Evolutionary conservation across 2,888 invertebrate species (phyloP).

Genomic region (Drosophila lacicola): DNA sequence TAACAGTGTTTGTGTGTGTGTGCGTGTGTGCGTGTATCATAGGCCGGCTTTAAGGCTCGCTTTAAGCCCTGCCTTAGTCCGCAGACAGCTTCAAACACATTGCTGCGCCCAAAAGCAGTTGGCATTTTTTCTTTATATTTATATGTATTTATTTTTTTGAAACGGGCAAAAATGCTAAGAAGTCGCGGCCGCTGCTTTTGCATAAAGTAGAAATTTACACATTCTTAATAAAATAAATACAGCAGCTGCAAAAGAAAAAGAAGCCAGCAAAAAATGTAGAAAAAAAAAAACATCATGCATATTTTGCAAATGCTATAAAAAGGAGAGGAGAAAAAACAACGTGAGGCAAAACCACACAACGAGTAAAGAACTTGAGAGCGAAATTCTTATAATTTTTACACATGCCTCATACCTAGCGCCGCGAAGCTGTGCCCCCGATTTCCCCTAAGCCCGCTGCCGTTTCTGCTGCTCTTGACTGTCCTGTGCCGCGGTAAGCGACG

Average conservation of each 20-base stretch:
- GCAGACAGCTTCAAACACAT: conserved; percentile 58
- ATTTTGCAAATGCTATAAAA: conserved; percentile 56
- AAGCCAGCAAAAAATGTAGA: conserved; percentile 30
- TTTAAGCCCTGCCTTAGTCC: conserved; percentile 31
- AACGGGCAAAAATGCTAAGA: conserved; percentile 70
- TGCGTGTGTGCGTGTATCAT: conserved; percentile 22
- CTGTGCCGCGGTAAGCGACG: conserved; percentile 53
- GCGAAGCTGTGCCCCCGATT: neutral
- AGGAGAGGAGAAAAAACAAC: neutral
- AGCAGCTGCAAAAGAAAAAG: conserved; percentile 54
- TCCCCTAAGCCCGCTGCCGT: no score
- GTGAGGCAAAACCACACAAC: conserved; percentile 36
- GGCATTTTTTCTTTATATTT: conserved; percentile 1
- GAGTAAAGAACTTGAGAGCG: conserved; percentile 70
- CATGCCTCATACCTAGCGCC: conserved; percentile 46
- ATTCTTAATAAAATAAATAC: conserved; percentile 79
- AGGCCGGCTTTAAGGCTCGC: conserved; percentile 38
- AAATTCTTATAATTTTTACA: conserved; percentile 79
- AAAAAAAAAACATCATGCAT: conserved; percentile 53
- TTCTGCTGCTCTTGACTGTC: conserved; percentile 16
- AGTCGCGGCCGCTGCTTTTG: conserved; percentile 73
- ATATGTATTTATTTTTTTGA: conserved; percentile 6
- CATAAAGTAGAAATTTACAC: conserved; percentile 81
- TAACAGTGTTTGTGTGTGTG: neutral
- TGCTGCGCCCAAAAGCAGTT: conserved; percentile 26